Conservation (phyloP, 1,140 invertebrate genomes). For the Drosophila gunungcola region DNA sequence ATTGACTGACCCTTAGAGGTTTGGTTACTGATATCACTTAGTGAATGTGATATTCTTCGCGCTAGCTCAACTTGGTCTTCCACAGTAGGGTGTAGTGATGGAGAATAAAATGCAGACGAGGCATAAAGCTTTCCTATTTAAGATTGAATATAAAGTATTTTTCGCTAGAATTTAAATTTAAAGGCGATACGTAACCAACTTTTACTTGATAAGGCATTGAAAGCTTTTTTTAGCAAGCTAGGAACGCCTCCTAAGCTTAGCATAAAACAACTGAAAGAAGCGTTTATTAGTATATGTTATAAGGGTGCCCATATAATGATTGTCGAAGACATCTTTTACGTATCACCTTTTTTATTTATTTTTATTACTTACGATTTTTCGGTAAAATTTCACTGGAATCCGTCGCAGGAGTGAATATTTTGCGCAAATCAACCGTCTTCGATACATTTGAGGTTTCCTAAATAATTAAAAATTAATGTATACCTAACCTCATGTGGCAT, state of each 20-base stretch:
- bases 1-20: constrained; percentile 96
- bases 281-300: constrained; percentile 4
- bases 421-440: constrained; percentile 91
- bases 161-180: constrained; percentile 9
- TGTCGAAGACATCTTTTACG: constrained; percentile 44
- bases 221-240: not conserved
- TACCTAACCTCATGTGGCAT: constrained; percentile 9
- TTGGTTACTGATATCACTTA: constrained; percentile 95
- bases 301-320: not conserved
- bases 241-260: not conserved
- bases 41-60: constrained; percentile 94
- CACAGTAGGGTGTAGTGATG: constrained; percentile 94
- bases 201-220: not conserved
- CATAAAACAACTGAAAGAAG: not conserved
- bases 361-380: constrained; percentile 87
- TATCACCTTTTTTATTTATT: constrained; percentile 68
- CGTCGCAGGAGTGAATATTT: constrained; percentile 93
- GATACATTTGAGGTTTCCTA: constrained; percentile 85
- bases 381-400: constrained; percentile 90
- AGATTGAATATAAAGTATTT: constrained; percentile 47
- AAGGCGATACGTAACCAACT: constrained; percentile 71
- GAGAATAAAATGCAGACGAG: constrained; percentile 96
- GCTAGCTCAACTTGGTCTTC: constrained; percentile 97
- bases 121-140: constrained; percentile 94
- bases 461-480: constrained; percentile 29